phyloP scores from a whole-genome alignment of 2,797 vertebrate genomes.

The Stomatorhinus walkeri region DNA sequence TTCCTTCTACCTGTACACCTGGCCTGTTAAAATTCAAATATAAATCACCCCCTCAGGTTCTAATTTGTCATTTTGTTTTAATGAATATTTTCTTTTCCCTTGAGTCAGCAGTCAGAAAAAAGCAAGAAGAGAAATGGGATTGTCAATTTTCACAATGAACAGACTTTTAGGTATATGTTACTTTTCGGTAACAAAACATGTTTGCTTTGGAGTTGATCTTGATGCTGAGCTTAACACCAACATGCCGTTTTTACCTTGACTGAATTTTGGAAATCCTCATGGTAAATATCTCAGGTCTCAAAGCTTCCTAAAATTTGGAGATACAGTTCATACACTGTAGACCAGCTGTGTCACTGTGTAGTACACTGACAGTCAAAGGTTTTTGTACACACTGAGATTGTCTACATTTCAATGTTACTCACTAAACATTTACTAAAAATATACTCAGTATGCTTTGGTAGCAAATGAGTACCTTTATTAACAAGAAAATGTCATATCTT shows the following conservation, averaged over 20 bases:
- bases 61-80: slow-evolving; percentile 25
- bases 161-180: neutral
- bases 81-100: slow-evolving; percentile 18
- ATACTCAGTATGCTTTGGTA: too few relatives aligned
- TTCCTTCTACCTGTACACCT: slow-evolving; percentile 15
- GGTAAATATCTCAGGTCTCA: neutral
- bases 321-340: neutral
- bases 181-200: neutral
- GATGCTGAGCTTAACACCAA: neutral
- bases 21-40: slow-evolving; percentile 20
- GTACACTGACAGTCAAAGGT: neutral
- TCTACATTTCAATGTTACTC: neutral
- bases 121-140: slow-evolving; percentile 16
- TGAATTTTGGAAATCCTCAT: neutral
- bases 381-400: neutral
- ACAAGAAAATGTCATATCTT: too few relatives aligned
- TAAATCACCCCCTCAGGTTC: slow-evolving; percentile 15
- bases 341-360: neutral
- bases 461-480: too few relatives aligned
- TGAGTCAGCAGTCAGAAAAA: slow-evolving; percentile 18
- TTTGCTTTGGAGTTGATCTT: neutral
- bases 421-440: too few relatives aligned
- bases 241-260: neutral
- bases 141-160: slow-evolving; percentile 19
- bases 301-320: neutral